These are phyloP conservation scores for Porites cylindrica DNA, from an alignment of 92 coral and sea anemone genomes.

Conservation along the genomic window DNA sequence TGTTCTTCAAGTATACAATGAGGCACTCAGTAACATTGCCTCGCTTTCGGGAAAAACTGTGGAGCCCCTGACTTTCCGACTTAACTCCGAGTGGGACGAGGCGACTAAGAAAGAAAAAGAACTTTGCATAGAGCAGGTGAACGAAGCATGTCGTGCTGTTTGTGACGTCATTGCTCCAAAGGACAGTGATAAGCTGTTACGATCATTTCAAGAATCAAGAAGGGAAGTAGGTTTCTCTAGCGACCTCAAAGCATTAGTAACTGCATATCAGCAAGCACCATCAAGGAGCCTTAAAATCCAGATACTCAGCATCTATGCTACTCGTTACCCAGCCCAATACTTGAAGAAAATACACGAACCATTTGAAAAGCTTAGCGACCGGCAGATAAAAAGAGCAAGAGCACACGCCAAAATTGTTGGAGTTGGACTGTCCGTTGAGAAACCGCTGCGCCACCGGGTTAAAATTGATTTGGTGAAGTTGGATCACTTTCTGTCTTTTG, in stretches of 20 bases:
- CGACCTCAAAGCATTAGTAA: too few relatives aligned
- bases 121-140: slow-evolving; percentile 52
- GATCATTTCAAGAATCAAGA: slow-evolving; percentile 32
- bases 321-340: slow-evolving; percentile 14
- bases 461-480: slow-evolving; percentile 46
- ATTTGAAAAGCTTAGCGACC: too few relatives aligned
- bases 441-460: slow-evolving; percentile 46
- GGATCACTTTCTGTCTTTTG: background rate
- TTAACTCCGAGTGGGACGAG: slow-evolving; percentile 49
- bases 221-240: background rate
- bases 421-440: background rate
- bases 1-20: slow-evolving; percentile 14
- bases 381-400: too few relatives aligned
- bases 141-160: slow-evolving; percentile 58
- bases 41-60: slow-evolving; percentile 32
- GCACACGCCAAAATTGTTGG: too few relatives aligned
- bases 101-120: slow-evolving; percentile 44
- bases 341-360: too few relatives aligned
- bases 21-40: slow-evolving; percentile 49
- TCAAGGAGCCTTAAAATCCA: slow-evolving; percentile 61
- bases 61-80: slow-evolving; percentile 58
- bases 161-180: slow-evolving; percentile 60
- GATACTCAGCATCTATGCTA: slow-evolving; percentile 62
- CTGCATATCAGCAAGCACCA: background rate
- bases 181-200: slow-evolving; percentile 49